A percentile compares a stretch with the other conserved stretches of the same genome.
These are phyloP conservation scores for Pachycephus smyrnensis DNA, from an alignment of 2,888 invertebrate species.

Conservation along the genomic window DNA sequence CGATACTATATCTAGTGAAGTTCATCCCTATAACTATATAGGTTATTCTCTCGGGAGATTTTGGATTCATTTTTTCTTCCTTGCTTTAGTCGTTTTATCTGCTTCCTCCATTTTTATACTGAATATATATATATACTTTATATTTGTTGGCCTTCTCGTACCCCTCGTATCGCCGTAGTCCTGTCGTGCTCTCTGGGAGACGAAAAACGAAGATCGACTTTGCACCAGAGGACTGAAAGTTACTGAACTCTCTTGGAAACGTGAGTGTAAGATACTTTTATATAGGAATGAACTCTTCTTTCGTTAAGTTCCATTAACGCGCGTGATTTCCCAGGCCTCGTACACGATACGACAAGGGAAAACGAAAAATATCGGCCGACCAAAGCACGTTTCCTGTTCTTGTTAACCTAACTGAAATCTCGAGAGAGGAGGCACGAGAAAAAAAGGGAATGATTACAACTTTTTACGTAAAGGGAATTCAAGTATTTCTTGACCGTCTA, in stretches of 20 bases:
- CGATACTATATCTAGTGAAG: neutral
- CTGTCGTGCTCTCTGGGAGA: neutral
- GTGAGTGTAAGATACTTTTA: too few species aligned
- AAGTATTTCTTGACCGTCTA: neutral
- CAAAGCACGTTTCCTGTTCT: too few species aligned
- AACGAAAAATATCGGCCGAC: too few species aligned
- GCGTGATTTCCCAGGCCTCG: neutral
- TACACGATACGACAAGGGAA: neutral
- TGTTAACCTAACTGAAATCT: too few species aligned
- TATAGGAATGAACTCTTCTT: neutral
- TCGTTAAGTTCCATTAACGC: conserved; percentile 27
- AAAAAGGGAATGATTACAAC: too few species aligned
- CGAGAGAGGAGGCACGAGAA: too few species aligned
- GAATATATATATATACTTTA: neutral
- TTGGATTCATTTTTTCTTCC: neutral
- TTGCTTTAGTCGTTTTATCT: neutral
- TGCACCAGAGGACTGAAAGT: neutral
- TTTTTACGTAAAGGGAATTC: neutral
- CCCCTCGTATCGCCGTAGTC: neutral
- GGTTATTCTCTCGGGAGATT: neutral
- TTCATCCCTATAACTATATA: neutral
- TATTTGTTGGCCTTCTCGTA: neutral
- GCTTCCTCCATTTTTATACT: neutral
- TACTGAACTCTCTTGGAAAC: neutral
- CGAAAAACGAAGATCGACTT: neutral